Evolutionary conservation across 1,140 invertebrate species (phyloP).

Genomic region (Leptinotarsa defecta): DNA sequence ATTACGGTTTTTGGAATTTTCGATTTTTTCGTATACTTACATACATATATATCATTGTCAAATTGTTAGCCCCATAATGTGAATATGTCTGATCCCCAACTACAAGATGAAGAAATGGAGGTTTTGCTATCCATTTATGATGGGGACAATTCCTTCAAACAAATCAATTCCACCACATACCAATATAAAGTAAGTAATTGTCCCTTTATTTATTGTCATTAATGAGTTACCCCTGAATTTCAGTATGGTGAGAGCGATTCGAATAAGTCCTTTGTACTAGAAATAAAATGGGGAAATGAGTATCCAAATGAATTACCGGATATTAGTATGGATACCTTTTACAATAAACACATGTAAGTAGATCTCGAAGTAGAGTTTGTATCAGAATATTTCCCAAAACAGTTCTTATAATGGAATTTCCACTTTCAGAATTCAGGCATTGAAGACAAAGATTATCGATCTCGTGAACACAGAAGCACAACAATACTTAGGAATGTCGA

Average conservation of each 20-base stretch:
- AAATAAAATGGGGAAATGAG: slow-evolving; percentile 81
- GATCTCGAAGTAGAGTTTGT: slow-evolving; percentile 7
- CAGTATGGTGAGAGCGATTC: slow-evolving; percentile 85
- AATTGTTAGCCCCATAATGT: slow-evolving; percentile 11
- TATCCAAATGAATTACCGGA: slow-evolving; percentile 84
- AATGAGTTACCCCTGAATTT: slow-evolving; percentile 48
- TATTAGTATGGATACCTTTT: slow-evolving; percentile 90
- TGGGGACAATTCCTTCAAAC: slow-evolving; percentile 85
- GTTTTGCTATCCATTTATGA: slow-evolving; percentile 93
- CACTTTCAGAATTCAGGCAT: slow-evolving; percentile 64
- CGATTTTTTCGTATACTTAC: too few species aligned
- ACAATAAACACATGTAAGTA: slow-evolving; percentile 91
- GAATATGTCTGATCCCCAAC: slow-evolving; percentile 65
- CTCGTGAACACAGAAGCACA: slow-evolving; percentile 74
- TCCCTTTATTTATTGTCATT: slow-evolving; percentile 6
- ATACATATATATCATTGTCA: neutral
- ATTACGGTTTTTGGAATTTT: too few species aligned
- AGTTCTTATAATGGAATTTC: neutral
- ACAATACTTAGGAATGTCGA: slow-evolving; percentile 83
- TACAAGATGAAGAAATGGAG: slow-evolving; percentile 87
- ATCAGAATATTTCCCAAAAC: neutral
- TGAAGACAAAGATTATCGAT: slow-evolving; percentile 74
- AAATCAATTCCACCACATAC: slow-evolving; percentile 75
- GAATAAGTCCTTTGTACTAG: slow-evolving; percentile 81
- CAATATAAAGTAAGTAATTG: slow-evolving; percentile 87